These are phyloP conservation scores for Parnassius glacialis DNA, from an alignment of 2,888 invertebrate species.

Conservation along the genomic window DNA sequence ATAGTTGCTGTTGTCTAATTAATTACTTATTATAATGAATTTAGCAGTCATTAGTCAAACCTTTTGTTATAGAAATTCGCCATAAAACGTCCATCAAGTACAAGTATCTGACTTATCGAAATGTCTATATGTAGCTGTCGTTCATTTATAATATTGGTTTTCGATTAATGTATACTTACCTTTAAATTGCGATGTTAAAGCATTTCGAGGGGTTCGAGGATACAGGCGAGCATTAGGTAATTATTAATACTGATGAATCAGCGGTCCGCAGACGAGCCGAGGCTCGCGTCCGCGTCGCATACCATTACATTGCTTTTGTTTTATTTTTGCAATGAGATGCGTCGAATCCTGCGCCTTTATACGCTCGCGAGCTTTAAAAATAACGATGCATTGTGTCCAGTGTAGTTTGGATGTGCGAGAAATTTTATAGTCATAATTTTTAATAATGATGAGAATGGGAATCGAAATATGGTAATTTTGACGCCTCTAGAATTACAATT, in stretches of 20 bases:
- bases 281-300: conserved; percentile 23
- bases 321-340: conserved; percentile 26
- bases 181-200: conserved; percentile 1
- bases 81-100: no score
- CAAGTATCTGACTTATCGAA: no score
- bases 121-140: no score
- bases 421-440: not conserved
- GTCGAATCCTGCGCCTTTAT: conserved; percentile 20
- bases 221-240: conserved; percentile 23
- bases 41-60: no score
- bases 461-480: no score
- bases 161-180: conserved; percentile 7
- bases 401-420: not conserved
- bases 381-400: conserved; percentile 6
- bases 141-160: no score
- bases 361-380: conserved; percentile 15
- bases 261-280: conserved; percentile 18
- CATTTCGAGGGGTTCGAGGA: conserved; percentile 15
- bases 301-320: conserved; percentile 22
- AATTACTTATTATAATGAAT: no score
- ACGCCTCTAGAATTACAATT: no score
- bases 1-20: no score
- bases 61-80: no score
- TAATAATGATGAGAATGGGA: no score
- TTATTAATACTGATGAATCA: conserved; percentile 28